These are phyloP conservation scores for Shinisaurus crocodilurus DNA, from an alignment of 2,113 vertebrate genomes.

Conservation along the genomic window DNA sequence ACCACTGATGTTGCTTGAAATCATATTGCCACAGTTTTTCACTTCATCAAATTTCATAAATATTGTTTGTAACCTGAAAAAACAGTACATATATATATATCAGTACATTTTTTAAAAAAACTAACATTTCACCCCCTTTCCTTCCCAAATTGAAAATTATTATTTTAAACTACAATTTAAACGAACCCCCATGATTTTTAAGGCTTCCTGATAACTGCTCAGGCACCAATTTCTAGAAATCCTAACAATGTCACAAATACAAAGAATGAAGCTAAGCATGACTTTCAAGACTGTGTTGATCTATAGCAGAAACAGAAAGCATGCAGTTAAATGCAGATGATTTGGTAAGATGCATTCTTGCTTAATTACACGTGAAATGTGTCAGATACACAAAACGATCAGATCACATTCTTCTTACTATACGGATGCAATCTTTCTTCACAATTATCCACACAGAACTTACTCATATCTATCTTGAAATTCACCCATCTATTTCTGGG, in stretches of 20 bases:
- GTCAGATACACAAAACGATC: not conserved
- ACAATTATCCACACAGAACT: not conserved
- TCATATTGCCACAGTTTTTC: constrained; percentile 91
- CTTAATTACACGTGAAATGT: not conserved
- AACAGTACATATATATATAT: not conserved
- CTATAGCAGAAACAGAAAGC: not conserved
- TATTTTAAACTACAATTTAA: constrained; percentile 13
- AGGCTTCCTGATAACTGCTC: not conserved
- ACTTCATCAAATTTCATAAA: constrained; percentile 96
- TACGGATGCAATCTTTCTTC: not conserved
- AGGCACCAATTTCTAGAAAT: not conserved
- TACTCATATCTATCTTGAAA: not conserved
- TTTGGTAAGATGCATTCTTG: not conserved
- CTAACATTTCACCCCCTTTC: not conserved
- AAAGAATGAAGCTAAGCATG: constrained; percentile 1
- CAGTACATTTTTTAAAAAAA: not conserved
- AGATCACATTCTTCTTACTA: not conserved
- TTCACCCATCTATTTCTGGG: not conserved
- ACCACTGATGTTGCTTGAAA: constrained; percentile 89
- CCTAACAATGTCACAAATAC: not conserved
- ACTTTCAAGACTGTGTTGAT: not conserved
- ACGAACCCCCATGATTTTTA: not conserved
- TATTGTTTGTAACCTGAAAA: constrained; percentile 90
- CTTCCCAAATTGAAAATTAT: not conserved
- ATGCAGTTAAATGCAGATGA: not conserved